These are phyloP conservation scores for Papilio polyxenes DNA, from an alignment of 1,140 invertebrate genomes.

Conservation along the genomic window DNA sequence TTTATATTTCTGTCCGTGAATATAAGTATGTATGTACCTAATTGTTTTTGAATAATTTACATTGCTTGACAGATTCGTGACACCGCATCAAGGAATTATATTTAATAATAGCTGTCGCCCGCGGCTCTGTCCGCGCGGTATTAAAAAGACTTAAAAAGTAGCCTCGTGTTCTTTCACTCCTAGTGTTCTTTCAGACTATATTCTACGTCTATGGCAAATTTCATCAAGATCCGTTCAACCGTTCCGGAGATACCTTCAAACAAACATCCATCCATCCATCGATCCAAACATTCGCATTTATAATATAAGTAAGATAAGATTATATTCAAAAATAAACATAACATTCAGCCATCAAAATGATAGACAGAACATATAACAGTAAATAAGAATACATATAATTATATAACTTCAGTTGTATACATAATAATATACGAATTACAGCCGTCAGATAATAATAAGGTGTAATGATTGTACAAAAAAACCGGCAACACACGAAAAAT, in stretches of 20 bases:
- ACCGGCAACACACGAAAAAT: background rate
- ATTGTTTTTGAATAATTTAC: background rate
- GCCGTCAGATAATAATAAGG: constrained; percentile 14
- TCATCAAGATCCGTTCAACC: too few species aligned
- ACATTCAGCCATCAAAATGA: background rate
- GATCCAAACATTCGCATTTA: too few species aligned
- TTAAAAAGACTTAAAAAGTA: too few species aligned
- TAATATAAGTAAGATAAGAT: too few species aligned
- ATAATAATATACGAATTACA: constrained; percentile 18
- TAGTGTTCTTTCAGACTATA: too few species aligned
- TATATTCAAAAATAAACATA: background rate
- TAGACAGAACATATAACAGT: constrained; percentile 11
- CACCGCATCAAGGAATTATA: background rate
- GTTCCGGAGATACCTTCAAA: too few species aligned
- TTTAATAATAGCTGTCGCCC: background rate
- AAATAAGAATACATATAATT: constrained; percentile 24
- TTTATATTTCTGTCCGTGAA: background rate
- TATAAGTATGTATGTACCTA: background rate
- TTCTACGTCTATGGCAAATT: too few species aligned
- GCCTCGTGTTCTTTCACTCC: too few species aligned
- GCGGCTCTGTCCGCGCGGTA: too few species aligned
- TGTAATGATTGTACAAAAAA: constrained; percentile 4
- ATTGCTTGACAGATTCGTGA: background rate
- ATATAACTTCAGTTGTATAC: constrained; percentile 13
- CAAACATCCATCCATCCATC: too few species aligned